Percentiles rank a stretch among this genome's conserved stretches.
These are phyloP conservation scores for Ceramica pisi DNA, from an alignment of 2,888 invertebrate species.

Conservation along the genomic window DNA sequence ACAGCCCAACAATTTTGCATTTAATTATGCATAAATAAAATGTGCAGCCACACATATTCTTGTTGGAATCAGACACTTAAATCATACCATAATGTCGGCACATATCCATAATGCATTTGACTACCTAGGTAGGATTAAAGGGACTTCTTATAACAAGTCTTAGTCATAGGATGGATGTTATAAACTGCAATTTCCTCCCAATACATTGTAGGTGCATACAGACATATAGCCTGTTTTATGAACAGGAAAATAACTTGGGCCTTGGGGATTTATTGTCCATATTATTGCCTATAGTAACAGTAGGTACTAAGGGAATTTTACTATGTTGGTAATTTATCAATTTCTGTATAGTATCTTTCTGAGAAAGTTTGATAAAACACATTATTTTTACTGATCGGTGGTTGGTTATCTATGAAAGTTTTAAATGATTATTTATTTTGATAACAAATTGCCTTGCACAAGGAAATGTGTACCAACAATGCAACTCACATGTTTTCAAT, in stretches of 20 bases:
- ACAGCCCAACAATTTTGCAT: not conserved
- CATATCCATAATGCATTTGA: constrained; percentile 35
- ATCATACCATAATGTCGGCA: constrained; percentile 8
- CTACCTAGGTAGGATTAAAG: constrained; percentile 17
- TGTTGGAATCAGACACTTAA: constrained; percentile 28
- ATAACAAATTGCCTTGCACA: not conserved
- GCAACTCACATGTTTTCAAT: constrained; percentile 10
- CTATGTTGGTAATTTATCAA: not conserved
- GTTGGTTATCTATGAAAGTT: constrained; percentile 15
- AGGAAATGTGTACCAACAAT: not conserved
- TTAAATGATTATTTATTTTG: constrained; percentile 5
- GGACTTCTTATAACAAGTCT: constrained; percentile 8
- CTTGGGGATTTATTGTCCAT: constrained; percentile 1
- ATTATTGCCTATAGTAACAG: constrained; percentile 5
- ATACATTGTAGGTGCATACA: constrained; percentile 2
- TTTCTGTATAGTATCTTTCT: not conserved
- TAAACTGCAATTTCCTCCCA: constrained; percentile 39
- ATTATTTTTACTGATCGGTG: constrained; percentile 29
- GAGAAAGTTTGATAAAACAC: not conserved
- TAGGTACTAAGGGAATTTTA: not conserved
- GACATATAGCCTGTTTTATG: not conserved
- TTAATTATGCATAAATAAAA: constrained; percentile 19
- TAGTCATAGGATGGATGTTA: constrained; percentile 35
- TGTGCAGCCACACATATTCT: constrained; percentile 42
- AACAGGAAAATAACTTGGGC: constrained; percentile 29